phyloP scores from a whole-genome alignment of 1,140 invertebrate species.

The Atta texana region DNA sequence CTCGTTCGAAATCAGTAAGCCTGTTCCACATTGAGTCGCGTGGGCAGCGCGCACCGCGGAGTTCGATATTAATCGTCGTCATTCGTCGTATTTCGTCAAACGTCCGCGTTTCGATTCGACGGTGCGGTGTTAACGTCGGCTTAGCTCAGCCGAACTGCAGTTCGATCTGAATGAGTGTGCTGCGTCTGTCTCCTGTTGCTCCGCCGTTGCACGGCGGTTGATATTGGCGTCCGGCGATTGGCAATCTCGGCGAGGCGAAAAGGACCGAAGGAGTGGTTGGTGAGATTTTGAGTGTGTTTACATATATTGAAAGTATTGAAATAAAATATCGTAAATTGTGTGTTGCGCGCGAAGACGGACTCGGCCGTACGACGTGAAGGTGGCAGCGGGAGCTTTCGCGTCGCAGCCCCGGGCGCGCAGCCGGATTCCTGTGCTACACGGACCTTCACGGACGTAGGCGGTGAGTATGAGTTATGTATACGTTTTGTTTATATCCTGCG shows the following conservation, averaged over 20 bases:
- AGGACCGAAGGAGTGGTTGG: not conserved
- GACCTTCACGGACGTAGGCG: not conserved
- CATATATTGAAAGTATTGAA: not conserved
- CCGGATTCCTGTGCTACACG: not conserved
- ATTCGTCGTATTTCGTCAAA: not conserved
- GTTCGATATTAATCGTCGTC: not conserved
- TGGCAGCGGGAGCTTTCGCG: not conserved
- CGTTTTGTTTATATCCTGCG: not conserved
- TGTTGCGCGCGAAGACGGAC: conserved; percentile 10
- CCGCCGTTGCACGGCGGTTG: not conserved
- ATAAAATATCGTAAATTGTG: not conserved
- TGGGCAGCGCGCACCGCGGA: not conserved
- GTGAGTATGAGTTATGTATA: not conserved
- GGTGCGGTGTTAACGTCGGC: not conserved
- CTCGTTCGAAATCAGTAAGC: conserved; percentile 1
- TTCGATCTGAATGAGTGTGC: conserved; percentile 12
- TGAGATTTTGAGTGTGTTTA: not conserved
- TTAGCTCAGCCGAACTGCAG: not conserved
- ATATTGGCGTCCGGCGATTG: not conserved
- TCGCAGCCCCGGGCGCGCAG: not conserved
- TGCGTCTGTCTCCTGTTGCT: not conserved
- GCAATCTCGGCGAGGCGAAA: not conserved
- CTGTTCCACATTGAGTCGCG: conserved; percentile 9
- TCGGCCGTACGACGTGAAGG: conserved; percentile 1
- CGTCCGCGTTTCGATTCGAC: not conserved